Conservation (phyloP, 2,797 vertebrate genomes). For the Tarsius wallacei region DNA sequence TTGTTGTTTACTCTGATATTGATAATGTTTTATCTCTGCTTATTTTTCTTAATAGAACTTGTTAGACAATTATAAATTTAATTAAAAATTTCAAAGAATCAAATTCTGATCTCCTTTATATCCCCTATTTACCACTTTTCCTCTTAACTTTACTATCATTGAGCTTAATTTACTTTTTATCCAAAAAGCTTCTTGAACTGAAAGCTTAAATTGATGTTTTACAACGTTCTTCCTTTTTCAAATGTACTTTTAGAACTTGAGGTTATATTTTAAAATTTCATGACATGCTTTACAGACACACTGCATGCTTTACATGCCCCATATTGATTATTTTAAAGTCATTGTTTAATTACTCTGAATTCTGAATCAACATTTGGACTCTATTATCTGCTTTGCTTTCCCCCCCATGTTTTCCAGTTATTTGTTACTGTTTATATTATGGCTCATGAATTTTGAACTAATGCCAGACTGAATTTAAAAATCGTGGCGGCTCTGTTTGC, state of each 20-base stretch:
- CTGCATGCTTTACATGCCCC: not conserved
- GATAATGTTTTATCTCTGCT: not conserved
- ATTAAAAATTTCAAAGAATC: not conserved
- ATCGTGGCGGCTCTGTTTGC: not conserved
- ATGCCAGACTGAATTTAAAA: not conserved
- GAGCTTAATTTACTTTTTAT: not conserved
- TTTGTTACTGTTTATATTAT: not conserved
- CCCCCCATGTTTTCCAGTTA: not conserved
- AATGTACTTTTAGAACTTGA: not conserved
- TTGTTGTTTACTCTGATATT: not conserved
- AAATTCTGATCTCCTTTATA: not conserved
- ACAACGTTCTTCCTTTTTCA: not conserved
- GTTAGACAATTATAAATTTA: not conserved
- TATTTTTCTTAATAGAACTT: not conserved
- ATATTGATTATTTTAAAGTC: not conserved
- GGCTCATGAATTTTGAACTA: not conserved
- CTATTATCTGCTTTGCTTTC: not conserved
- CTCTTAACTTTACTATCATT: not conserved
- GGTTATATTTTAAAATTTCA: slow-evolving; percentile 23
- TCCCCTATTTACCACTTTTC: not conserved
- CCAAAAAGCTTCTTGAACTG: not conserved
- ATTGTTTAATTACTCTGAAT: not conserved
- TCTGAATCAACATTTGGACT: not conserved
- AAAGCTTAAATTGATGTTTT: not conserved
- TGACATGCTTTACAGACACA: not conserved